A percentile compares a stretch with the other conserved stretches of the same genome.
Evolutionary conservation across 2,797 vertebrate genomes (phyloP).

Genomic region (Fistularia tabacaria): DNA sequence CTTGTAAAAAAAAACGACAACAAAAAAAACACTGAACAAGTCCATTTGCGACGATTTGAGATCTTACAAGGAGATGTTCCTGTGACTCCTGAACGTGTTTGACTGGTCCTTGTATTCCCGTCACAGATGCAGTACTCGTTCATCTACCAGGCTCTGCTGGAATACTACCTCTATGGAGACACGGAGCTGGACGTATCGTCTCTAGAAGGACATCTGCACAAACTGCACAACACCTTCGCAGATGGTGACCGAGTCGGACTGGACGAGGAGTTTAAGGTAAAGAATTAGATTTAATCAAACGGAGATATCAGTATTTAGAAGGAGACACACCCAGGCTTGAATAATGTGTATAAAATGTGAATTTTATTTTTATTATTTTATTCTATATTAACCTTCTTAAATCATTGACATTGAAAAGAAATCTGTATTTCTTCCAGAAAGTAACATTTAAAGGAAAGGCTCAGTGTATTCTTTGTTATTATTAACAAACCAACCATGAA

Average conservation of each 20-base stretch:
- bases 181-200: conserved; percentile 95
- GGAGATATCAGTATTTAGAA: too few species aligned
- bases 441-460: too few species aligned
- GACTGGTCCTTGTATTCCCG: too few species aligned
- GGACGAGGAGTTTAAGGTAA: conserved; percentile 93
- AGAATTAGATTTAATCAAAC: neutral
- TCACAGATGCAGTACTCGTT: conserved; percentile 94
- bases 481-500: too few species aligned
- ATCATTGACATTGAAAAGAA: too few species aligned
- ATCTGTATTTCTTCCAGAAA: too few species aligned
- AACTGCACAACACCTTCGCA: conserved; percentile 77
- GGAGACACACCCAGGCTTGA: too few species aligned
- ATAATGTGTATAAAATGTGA: too few species aligned
- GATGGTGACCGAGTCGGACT: conserved; percentile 83
- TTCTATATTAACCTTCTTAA: neutral
- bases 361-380: neutral
- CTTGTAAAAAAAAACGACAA: too few species aligned
- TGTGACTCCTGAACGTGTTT: conserved; percentile 7
- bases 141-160: conserved; percentile 95
- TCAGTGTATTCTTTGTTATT: too few species aligned
- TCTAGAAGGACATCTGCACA: conserved; percentile 90
- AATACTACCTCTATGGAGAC: conserved; percentile 97
- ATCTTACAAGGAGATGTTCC: neutral
- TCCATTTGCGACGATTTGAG: neutral
- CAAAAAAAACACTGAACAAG: too few species aligned